Evolutionary conservation across 2,797 vertebrate species (phyloP).

Genomic region (Cryptoprocta ferox): DNA sequence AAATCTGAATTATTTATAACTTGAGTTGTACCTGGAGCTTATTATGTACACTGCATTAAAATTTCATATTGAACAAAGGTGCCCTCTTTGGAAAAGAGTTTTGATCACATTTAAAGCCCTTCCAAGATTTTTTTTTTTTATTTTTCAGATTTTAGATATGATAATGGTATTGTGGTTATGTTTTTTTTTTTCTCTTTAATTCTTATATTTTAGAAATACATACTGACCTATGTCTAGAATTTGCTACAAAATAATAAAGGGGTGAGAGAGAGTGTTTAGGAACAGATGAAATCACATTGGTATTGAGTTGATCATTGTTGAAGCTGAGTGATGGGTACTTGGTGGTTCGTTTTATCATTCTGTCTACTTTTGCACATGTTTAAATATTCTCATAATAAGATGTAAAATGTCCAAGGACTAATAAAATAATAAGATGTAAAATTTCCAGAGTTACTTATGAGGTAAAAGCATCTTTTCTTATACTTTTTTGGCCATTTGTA

Average conservation of each 20-base stretch:
- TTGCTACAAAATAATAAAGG: constrained; percentile 5
- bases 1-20: constrained; percentile 70
- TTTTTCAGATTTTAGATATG: constrained; percentile 3
- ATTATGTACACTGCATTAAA: constrained; percentile 54
- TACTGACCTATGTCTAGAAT: neutral
- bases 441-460: constrained; percentile 21
- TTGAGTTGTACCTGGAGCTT: constrained; percentile 66
- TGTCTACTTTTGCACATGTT: constrained; percentile 14
- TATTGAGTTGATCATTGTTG: constrained; percentile 18
- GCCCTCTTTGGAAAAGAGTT: constrained; percentile 52
- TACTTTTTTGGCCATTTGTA: neutral
- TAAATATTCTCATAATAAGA: constrained; percentile 22
- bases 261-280: neutral
- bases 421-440: constrained; percentile 24
- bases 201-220: constrained; percentile 46
- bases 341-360: neutral
- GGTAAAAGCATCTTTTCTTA: neutral
- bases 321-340: neutral
- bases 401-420: neutral
- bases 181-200: neutral
- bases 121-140: constrained; percentile 40
- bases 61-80: constrained; percentile 63
- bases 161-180: constrained; percentile 8
- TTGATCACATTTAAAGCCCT: constrained; percentile 67
- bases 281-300: constrained; percentile 4